These are phyloP conservation scores for Drosophila pectinifera DNA, from an alignment of 1,140 invertebrate species.

Conservation along the genomic window DNA sequence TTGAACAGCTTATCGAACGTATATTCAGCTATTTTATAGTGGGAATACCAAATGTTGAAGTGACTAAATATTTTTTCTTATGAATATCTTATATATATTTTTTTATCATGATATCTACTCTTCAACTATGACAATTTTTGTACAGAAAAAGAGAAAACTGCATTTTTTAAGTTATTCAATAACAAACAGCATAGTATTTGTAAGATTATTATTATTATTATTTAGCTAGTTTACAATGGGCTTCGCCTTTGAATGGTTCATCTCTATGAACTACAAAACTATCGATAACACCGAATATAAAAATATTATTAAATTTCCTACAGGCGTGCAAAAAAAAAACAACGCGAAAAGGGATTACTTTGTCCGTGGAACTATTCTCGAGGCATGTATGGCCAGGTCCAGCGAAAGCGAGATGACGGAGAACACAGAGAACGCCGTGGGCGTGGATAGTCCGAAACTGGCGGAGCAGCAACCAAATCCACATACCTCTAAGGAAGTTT, in stretches of 20 bases:
- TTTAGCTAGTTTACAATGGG: background rate
- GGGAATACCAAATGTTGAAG: too few relatives aligned
- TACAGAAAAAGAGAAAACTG: too few relatives aligned
- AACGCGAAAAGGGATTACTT: background rate
- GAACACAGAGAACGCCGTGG: constrained; percentile 39
- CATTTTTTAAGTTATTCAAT: background rate
- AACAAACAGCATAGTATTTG: background rate
- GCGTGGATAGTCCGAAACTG: constrained; percentile 33
- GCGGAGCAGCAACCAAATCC: constrained; percentile 20
- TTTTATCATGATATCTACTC: too few relatives aligned
- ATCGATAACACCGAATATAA: background rate
- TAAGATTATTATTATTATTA: background rate
- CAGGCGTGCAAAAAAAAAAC: constrained; percentile 41
- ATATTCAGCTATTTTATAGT: background rate
- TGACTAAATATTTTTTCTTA: too few relatives aligned
- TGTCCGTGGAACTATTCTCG: background rate
- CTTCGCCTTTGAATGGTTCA: background rate
- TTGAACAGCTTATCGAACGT: too few relatives aligned
- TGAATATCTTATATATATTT: too few relatives aligned
- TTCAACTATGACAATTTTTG: too few relatives aligned
- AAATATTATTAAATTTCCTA: constrained; percentile 27
- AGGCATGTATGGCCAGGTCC: constrained; percentile 9
- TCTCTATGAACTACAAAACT: background rate
- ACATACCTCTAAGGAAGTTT: background rate
- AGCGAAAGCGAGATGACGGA: constrained; percentile 57